phyloP scores from a whole-genome alignment of 2,797 vertebrate species.

The Periparus ater region DNA sequence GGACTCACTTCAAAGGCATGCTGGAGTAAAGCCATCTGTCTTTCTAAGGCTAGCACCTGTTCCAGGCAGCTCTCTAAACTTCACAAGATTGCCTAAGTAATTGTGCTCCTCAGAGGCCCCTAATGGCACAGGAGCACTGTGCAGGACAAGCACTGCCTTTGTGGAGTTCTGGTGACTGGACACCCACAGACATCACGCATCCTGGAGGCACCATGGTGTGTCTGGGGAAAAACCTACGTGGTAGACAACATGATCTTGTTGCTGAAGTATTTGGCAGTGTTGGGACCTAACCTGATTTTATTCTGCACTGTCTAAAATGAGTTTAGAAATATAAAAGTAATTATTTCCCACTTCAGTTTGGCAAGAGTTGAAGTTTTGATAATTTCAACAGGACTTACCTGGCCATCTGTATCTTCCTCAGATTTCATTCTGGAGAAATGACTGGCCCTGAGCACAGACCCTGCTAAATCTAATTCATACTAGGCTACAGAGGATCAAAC shows the following conservation, averaged over 20 bases:
- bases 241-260: not conserved
- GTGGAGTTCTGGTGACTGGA: not conserved
- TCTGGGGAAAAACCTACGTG: not conserved
- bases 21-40: slow-evolving; percentile 11
- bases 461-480: not conserved
- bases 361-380: not conserved
- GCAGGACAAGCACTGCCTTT: not conserved
- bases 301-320: not conserved
- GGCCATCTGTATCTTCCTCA: not conserved
- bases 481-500: not conserved
- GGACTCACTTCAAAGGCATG: not conserved
- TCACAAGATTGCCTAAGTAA: not conserved
- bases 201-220: not conserved
- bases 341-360: not conserved
- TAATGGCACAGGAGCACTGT: not conserved
- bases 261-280: not conserved
- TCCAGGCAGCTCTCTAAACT: not conserved
- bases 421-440: not conserved
- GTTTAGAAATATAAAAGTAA: not conserved
- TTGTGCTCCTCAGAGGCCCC: rapidly evolving
- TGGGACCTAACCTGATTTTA: not conserved
- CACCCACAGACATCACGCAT: not conserved
- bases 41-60: slow-evolving; percentile 26
- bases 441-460: not conserved
- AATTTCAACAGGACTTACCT: not conserved